These are phyloP conservation scores for Conchocele bisecta DNA, from an alignment of 2,888 invertebrate species.

Conservation along the genomic window DNA sequence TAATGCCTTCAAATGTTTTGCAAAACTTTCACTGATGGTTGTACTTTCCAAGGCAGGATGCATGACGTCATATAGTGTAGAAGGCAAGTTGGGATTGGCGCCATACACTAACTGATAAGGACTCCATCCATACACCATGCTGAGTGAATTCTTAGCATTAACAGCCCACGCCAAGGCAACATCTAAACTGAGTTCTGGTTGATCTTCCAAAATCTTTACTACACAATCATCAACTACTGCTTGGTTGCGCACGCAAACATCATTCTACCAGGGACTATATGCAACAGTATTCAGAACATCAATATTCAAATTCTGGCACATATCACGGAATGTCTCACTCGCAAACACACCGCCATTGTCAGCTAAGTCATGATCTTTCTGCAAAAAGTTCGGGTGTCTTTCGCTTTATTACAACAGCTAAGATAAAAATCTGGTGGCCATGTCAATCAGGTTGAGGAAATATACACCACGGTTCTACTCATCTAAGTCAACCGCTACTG, in stretches of 20 bases:
- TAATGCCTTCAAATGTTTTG: constrained; percentile 43
- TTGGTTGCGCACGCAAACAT: constrained; percentile 38
- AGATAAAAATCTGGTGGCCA: constrained; percentile 21
- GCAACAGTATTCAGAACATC: constrained; percentile 32
- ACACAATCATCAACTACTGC: constrained; percentile 45
- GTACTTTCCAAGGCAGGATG: constrained; percentile 35
- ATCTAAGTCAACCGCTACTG: too few relatives aligned
- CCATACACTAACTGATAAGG: constrained; percentile 47
- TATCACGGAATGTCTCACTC: constrained; percentile 18
- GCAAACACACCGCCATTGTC: too few relatives aligned
- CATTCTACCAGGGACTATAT: constrained; percentile 48
- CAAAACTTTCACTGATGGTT: constrained; percentile 37
- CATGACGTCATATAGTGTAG: constrained; percentile 12
- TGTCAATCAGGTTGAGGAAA: constrained; percentile 25
- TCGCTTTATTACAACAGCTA: constrained; percentile 16
- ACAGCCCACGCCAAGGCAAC: constrained; percentile 40
- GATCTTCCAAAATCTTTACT: constrained; percentile 28
- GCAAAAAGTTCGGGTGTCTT: constrained; percentile 6
- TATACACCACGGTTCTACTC: too few relatives aligned
- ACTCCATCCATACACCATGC: constrained; percentile 40
- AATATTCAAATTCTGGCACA: constrained; percentile 26
- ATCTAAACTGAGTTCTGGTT: constrained; percentile 17
- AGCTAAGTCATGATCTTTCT: constrained; percentile 7
- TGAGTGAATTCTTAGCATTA: constrained; percentile 41
- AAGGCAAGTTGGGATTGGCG: constrained; percentile 42